These are phyloP conservation scores for Enteromius mattozi DNA, from an alignment of 2,797 vertebrate species.

Conservation along the genomic window DNA sequence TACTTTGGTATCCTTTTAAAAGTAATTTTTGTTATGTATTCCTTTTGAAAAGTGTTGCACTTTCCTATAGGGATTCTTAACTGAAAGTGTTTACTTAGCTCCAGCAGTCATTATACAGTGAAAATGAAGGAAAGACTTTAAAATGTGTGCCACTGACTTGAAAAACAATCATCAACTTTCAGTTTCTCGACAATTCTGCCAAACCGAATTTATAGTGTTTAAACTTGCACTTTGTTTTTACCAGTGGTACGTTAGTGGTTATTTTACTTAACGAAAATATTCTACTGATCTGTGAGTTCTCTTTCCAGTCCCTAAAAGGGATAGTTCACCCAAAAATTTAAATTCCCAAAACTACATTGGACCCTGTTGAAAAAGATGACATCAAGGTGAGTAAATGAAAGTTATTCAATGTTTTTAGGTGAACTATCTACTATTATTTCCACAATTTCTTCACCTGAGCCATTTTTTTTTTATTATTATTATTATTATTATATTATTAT, in stretches of 20 bases:
- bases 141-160: slow-evolving; percentile 42
- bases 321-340: slow-evolving; percentile 6
- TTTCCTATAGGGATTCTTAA: slow-evolving; percentile 25
- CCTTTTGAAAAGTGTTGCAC: slow-evolving; percentile 38
- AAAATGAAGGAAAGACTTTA: slow-evolving; percentile 24
- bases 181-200: slow-evolving; percentile 24
- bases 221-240: slow-evolving; percentile 21
- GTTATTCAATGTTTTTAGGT: background rate
- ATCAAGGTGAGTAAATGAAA: background rate
- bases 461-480: background rate
- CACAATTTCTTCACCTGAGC: slow-evolving; percentile 16
- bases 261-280: slow-evolving; percentile 8
- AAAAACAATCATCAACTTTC: slow-evolving; percentile 25
- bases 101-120: slow-evolving; percentile 1
- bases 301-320: background rate
- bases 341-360: background rate
- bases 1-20: slow-evolving; percentile 24
- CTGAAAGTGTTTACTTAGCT: slow-evolving; percentile 45
- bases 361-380: background rate
- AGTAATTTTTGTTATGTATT: slow-evolving; percentile 25
- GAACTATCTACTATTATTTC: background rate
- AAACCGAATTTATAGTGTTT: slow-evolving; percentile 26
- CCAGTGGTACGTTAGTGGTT: background rate
- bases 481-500: too few species aligned
- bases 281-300: background rate